Evolutionary conservation across 2,888 invertebrate genomes (phyloP).

Genomic region (Ornithoptera priamus): DNA sequence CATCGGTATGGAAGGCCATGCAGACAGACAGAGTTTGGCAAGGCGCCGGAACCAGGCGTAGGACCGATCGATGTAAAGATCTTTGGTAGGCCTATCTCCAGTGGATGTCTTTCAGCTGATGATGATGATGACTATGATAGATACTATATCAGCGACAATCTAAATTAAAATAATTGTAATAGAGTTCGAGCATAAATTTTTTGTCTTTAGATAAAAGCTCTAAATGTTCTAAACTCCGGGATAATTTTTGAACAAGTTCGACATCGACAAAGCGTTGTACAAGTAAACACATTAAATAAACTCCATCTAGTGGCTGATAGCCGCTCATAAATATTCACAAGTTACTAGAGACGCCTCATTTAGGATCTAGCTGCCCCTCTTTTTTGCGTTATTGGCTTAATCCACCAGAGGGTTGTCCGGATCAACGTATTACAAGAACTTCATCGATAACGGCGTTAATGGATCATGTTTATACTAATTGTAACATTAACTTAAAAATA

Average conservation of each 20-base stretch:
- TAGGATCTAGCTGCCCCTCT: conserved; percentile 64
- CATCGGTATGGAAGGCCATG: too few relatives aligned
- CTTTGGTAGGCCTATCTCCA: too few relatives aligned
- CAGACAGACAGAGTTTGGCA: too few relatives aligned
- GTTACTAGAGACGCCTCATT: conserved; percentile 75
- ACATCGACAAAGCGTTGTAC: conserved; percentile 30
- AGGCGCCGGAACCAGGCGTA: too few relatives aligned
- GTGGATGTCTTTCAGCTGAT: too few relatives aligned
- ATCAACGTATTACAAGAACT: conserved; percentile 61
- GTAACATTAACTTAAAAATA: conserved; percentile 32
- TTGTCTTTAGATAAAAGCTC: background rate
- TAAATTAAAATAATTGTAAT: too few relatives aligned
- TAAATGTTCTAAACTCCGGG: background rate
- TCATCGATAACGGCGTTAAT: conserved; percentile 69
- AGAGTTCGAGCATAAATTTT: background rate
- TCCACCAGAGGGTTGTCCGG: conserved; percentile 70
- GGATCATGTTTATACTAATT: conserved; percentile 70
- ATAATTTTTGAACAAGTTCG: conserved; percentile 1
- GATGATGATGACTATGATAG: too few relatives aligned
- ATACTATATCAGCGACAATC: too few relatives aligned
- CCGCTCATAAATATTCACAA: conserved; percentile 77
- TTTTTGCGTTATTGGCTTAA: conserved; percentile 77
- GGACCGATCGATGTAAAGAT: too few relatives aligned
- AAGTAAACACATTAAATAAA: conserved; percentile 58
- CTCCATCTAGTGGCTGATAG: conserved; percentile 53